Conservation (phyloP, 2,888 invertebrate genomes). For the Sinohyriopsis cumingii region DNA sequence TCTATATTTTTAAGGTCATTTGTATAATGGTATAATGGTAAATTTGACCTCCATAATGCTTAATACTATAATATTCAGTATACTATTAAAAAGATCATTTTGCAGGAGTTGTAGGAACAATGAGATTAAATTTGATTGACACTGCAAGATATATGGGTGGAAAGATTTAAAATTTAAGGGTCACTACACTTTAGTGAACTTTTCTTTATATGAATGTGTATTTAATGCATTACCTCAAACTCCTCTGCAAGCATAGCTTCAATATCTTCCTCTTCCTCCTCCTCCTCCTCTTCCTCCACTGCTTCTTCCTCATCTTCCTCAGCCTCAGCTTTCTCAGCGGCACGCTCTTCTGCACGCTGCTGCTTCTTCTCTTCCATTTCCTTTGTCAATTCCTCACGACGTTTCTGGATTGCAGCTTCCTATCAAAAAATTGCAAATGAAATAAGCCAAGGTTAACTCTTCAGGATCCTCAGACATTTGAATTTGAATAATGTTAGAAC, state of each 20-base stretch:
- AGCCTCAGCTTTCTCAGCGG: slow-evolving; percentile 42
- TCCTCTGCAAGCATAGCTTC: slow-evolving; percentile 68
- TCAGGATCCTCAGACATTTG: too few species aligned
- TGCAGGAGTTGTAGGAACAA: too few species aligned
- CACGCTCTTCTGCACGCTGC: slow-evolving; percentile 46
- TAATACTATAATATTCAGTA: too few species aligned
- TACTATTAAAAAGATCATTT: too few species aligned
- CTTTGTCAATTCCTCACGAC: slow-evolving; percentile 65
- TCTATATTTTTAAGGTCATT: too few species aligned
- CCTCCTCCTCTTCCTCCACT: slow-evolving; percentile 66
- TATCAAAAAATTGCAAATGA: slow-evolving; percentile 21
- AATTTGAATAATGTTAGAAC: too few species aligned
- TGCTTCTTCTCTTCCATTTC: slow-evolving; percentile 57
- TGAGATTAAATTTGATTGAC: too few species aligned
- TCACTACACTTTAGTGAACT: too few species aligned
- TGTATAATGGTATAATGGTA: too few species aligned
- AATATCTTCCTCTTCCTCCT: slow-evolving; percentile 68
- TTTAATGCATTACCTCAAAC: slow-evolving; percentile 60
- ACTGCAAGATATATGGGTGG: too few species aligned
- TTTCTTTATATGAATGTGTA: not conserved
- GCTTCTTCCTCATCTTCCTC: slow-evolving; percentile 60
- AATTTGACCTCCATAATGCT: too few species aligned
- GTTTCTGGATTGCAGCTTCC: slow-evolving; percentile 65
- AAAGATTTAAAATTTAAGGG: too few species aligned
- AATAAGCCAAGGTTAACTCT: not conserved